Evolutionary conservation across 2,797 vertebrate species (phyloP).

Genomic region (Avahi laniger): DNA sequence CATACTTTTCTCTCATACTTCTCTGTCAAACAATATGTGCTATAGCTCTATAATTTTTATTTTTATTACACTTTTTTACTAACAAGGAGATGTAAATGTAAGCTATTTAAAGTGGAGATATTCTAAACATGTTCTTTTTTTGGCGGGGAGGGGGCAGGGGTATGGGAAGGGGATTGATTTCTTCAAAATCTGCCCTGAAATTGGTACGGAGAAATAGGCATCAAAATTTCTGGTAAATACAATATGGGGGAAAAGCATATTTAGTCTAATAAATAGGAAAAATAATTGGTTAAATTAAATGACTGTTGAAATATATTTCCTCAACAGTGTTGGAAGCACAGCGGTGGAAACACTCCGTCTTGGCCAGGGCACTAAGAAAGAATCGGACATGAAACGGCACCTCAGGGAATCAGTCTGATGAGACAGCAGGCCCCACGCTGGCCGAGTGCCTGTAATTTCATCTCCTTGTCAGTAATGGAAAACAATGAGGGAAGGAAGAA

Average conservation of each 20-base stretch:
- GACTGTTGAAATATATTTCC: neutral
- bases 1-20: neutral
- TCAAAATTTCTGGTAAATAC: constrained; percentile 13
- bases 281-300: constrained; percentile 12
- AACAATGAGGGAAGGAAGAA: constrained; percentile 28
- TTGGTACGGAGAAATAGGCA: neutral
- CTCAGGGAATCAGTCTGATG: neutral
- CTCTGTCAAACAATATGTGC: neutral
- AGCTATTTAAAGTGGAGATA: neutral
- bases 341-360: constrained; percentile 17
- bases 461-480: constrained; percentile 42
- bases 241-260: neutral
- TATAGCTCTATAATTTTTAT: neutral
- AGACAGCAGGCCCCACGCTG: neutral
- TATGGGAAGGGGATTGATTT: neutral
- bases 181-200: constrained; percentile 23
- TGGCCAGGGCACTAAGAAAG: constrained; percentile 14
- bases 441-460: constrained; percentile 41
- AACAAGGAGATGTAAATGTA: neutral
- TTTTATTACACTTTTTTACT: neutral
- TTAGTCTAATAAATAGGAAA: neutral
- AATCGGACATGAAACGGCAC: neutral
- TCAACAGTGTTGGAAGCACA: neutral
- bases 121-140: neutral
- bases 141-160: fast-evolving